These are phyloP conservation scores for Sarcophaga variegata DNA, from an alignment of 2,888 invertebrate species.

Conservation along the genomic window DNA sequence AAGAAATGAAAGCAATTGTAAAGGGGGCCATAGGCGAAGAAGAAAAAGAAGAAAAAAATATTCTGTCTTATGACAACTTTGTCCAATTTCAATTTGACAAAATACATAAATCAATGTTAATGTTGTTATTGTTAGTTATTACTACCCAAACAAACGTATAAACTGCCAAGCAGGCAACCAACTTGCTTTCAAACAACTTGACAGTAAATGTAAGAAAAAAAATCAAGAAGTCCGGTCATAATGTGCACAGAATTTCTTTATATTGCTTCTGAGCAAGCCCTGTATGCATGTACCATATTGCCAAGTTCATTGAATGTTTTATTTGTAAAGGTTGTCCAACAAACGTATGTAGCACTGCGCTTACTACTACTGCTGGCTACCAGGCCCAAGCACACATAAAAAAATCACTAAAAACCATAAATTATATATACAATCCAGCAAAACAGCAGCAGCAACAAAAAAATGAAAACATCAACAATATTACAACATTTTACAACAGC, in stretches of 20 bases:
- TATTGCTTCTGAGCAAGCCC: not conserved
- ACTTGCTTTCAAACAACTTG: constrained; percentile 50
- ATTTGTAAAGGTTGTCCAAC: constrained; percentile 1
- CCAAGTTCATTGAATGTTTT: constrained; percentile 46
- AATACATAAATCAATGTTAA: constrained; percentile 74
- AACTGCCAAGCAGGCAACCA: too few species aligned
- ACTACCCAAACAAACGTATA: constrained; percentile 27
- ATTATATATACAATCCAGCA: constrained; percentile 16
- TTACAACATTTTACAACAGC: constrained; percentile 24
- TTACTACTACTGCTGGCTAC: not conserved
- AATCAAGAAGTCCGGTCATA: constrained; percentile 5
- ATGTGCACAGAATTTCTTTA: constrained; percentile 48
- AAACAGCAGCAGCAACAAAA: not conserved
- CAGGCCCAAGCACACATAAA: not conserved
- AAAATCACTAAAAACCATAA: constrained; percentile 38
- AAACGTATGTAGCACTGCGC: not conserved
- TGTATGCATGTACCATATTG: not conserved
- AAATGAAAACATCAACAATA: constrained; percentile 8
- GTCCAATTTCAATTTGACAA: constrained; percentile 73
- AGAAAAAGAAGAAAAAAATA: constrained; percentile 26
- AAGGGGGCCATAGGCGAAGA: not conserved
- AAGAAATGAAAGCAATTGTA: constrained; percentile 15
- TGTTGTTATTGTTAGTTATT: constrained; percentile 63
- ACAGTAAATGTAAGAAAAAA: constrained; percentile 1
- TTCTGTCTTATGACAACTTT: constrained; percentile 72